Evolutionary conservation across 2,888 invertebrate species (phyloP), one percentile per base, ranked within the genome.

Genomic region (Cryptocheilus praepositus): DNA sequence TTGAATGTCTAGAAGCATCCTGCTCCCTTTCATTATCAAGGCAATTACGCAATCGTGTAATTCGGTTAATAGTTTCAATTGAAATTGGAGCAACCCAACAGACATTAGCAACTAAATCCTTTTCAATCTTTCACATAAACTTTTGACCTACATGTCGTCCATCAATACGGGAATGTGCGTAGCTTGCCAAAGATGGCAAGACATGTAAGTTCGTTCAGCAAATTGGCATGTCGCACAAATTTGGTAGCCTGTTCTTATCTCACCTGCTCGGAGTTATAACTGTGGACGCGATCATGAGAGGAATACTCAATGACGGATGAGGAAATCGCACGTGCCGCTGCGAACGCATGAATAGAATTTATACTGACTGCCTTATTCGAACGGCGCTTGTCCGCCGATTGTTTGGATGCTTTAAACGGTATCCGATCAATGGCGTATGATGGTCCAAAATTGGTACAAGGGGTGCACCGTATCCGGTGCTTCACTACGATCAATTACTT

Each of bases 241-340:
- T 55, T 64, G 44, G 56, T 58, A 61, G 52, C 16, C 19, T 36
- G 36, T 11, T 11, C 36, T 36, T 36, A 36, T 36, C 36, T 53
- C 13, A 25, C 52, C 43, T 55, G n/a, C 57, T 61, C 49, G 51
- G 59, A 59, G 49, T 64, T 52, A 56, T 76, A 78, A 79, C 71
- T 69, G 70, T 71, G 67, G 71, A 65, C 61, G 45, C 7, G 64
- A 65, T 63, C 71, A 72, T 61, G 69, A 72, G 58, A 70, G 60
- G 76, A 74, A 79, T 79, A 73, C 54, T 67, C 49, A 74, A n/a
- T 51, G 64, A 66, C 53, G n/a, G 69, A 64, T 67, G 78, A 79
- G 76, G 79, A 79, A 79, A 79, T 62, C 65, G 69, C 61, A 53
- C 45, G 55, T 54, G 55, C 61, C 55, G 66, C 16, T 18, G 4